A percentile compares a stretch with the other conserved stretches of the same genome.
Conservation (phyloP, 1,140 invertebrate species). For the Formica selysi region DNA sequence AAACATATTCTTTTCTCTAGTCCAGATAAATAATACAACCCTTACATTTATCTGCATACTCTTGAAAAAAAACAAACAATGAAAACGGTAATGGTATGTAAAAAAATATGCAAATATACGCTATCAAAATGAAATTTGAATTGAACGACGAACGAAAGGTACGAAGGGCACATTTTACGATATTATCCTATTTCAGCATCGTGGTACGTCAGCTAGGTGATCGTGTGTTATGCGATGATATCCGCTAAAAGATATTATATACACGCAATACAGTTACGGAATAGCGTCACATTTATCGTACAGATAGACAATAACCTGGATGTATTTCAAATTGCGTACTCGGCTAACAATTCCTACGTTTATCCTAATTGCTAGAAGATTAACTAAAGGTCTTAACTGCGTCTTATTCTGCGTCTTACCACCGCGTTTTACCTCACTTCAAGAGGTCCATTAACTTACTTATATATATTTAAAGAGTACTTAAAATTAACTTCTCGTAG, state of each 20-base stretch:
- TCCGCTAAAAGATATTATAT: slow-evolving; percentile 71
- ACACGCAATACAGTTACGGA: slow-evolving; percentile 76
- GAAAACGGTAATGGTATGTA: slow-evolving; percentile 43
- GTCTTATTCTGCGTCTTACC: slow-evolving; percentile 33
- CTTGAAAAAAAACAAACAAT: neutral
- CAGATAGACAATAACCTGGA: slow-evolving; percentile 74
- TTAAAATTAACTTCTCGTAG: slow-evolving; percentile 70
- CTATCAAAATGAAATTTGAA: slow-evolving; percentile 9
- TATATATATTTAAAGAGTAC: slow-evolving; percentile 52
- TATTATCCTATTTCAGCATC: slow-evolving; percentile 39
- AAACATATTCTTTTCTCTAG: neutral
- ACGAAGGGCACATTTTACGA: slow-evolving; percentile 41
- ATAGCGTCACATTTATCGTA: slow-evolving; percentile 77
- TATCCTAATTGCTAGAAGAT: slow-evolving; percentile 69
- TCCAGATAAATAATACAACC: slow-evolving; percentile 1
- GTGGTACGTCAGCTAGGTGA: slow-evolving; percentile 64
- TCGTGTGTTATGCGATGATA: slow-evolving; percentile 63
- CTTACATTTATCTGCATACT: neutral
- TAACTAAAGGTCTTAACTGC: slow-evolving; percentile 71
- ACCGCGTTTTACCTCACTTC: slow-evolving; percentile 4
- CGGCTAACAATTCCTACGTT: slow-evolving; percentile 74
- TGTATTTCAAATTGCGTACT: slow-evolving; percentile 68
- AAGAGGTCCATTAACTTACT: slow-evolving; percentile 42
- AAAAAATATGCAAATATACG: slow-evolving; percentile 51
- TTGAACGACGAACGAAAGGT: slow-evolving; percentile 38